Evolutionary conservation across 2,797 vertebrate species (phyloP), one percentile per base, ranked within the genome.

Genomic region (Adelosebastes latens): DNA sequence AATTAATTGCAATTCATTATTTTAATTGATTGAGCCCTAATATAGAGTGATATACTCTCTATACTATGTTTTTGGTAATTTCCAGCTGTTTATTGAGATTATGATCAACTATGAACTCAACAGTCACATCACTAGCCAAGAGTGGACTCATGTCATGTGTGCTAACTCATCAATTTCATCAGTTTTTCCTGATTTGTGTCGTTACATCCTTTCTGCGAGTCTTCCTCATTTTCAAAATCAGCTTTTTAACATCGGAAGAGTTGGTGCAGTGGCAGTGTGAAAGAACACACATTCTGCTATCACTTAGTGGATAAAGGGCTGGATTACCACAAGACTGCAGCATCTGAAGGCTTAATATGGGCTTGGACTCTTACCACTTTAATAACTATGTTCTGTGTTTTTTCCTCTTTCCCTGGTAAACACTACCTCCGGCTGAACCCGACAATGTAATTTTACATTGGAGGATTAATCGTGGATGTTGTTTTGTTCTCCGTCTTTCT

Each of bases 401-500:
- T 25, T 56, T 24, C 12, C 5, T 32, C 10, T 81, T 68, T 56
- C 24, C 20, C n/a, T 49, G 24, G 53, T 80, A 71, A 88, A 82
- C 67, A 73, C 36, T 58, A 62, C 31, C 63, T 61, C 67, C 64
- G 70, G 78, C 75, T 63, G 56, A 87, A 84, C 49, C 64, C 29
- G 20, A 77, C 78, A 66, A 75, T 81, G 72, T 76, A 61, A 86
- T 88, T 87, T 88, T 85, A 84, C 90, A 85, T 80, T 53, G n/a
- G 85, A 76, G 85, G 79, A 89, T 88, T 91, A 91, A 91, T 92
- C 79, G 81, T 82, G 70, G 77, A 84, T 87, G 83, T 80, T 90
- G 80, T 90, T 94, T 89, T 91, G 82, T 85, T 90, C 80, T 72
- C 29, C 5, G 65, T 77, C 83, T 87, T 82, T 88, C 72, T 75